Base-by-base conservation (phyloP, 2,797 vertebrate species). In the Pipistrellus pygmaeus region DNA sequence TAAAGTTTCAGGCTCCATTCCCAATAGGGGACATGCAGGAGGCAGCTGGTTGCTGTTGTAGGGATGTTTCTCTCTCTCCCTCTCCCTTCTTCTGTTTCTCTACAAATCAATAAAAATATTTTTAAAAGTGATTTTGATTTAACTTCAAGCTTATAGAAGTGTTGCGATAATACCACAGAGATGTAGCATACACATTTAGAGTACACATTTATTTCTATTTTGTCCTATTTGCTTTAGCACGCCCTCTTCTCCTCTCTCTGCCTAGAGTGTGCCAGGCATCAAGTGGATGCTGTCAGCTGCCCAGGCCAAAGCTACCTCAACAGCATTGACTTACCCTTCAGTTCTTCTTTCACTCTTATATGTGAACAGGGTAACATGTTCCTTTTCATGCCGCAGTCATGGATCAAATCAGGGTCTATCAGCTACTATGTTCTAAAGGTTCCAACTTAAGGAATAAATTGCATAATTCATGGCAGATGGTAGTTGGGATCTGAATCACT, bases 81-180 rank as follows among this genome's bases (percentile, higher is more conserved):
- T 66, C n/a, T 66, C n/a, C 17, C 64, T 68, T 20, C 17, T n/a
- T n/a, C 30, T 35, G 4, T 64, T 30, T 66, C 8, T 35, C 64
- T 32, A 18, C 30, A 68, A 68, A 68, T 68, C 17, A 68, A 68
- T n/a, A n/a, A 64, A 62, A n/a, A 15, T n/a, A 15, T 64, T 51
- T 51, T 48, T 48, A 18, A 85, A n/a, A 20, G 17, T 53, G 66
- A 46, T 53, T 88, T 84, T 27, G 9, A 38, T 87, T 25, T 91
- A 78, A 30, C 64, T 75, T 92, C 41, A 83, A 72, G 57, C n/a
- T 80, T 84, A 46, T n/a, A 66, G 4, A 87, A 86, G 21, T 41
- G 5, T 51, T 75, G 11, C 2, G 30, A 25, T 90, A 85, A 60
- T 46, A 46, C 10, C 44, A 30, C 51, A 55, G 92, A 85, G 55